Base-by-base conservation (phyloP, 2,797 vertebrate species). In the Clarias platycephalus region DNA sequence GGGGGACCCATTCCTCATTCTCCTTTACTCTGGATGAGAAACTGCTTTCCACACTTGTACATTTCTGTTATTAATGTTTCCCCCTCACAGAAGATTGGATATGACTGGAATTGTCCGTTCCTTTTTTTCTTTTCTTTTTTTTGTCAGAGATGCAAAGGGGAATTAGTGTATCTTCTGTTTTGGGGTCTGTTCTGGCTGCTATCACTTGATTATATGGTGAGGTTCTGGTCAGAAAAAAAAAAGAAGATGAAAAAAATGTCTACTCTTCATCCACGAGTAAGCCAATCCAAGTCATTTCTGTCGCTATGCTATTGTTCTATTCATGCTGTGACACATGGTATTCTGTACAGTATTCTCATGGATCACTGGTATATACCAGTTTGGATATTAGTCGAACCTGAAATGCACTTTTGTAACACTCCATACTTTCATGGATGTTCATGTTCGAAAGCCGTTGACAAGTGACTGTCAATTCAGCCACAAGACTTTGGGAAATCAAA, bases 41-140 rank as follows among this genome's bases (percentile, higher is more conserved):
- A 95, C 96, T 97, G 95, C 95, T 95, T 95, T 95, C 96, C 95
- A 95, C 95, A 97, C 96, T 94, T 98, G 96, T 98, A 98, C 96
- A 97, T 97, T 97, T 97, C 95, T 96, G 96, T 97, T 98, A 96
- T 97, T 97, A 97, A 97, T 97, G 97, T 98, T 99, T 98, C 98
- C 97, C 96, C 96, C 97, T 96, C 95, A 92, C 96, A 94, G 95
- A 97, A 97, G 97, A 97, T 97, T 98, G 97, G 97, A 97, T 96
- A 97, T 97, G 96, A 97, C 97, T 98, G 97, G 97, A 98, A 96
- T 95, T 84, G 88, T 85, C 90, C 91, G 91, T 91, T 87, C 90
- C 90, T 88, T 90, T 81, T 86, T 80, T 87, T 87, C 85, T 85
- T 76, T 64, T 64, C 28, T 10, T 3, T 22, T 62, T 80, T 80